A percentile compares a stretch with the other conserved stretches of the same genome.
Conservation (phyloP, 2,797 vertebrate genomes). For the Tamandua tetradactyla region DNA sequence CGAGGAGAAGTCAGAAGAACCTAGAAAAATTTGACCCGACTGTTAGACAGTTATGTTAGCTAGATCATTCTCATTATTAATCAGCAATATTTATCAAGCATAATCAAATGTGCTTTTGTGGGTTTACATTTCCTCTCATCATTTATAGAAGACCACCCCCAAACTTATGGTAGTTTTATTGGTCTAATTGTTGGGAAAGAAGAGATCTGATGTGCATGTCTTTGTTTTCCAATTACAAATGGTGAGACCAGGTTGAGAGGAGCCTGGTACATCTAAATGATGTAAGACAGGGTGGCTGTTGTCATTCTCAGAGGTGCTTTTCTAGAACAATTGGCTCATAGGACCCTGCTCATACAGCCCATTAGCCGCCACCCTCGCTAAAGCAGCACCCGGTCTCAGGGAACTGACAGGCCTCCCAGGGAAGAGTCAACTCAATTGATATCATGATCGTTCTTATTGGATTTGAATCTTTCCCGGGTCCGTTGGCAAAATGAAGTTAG, state of each 20-base stretch:
- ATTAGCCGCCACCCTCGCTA: constrained; percentile 36
- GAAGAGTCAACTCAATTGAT: constrained; percentile 37
- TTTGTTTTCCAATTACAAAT: constrained; percentile 54
- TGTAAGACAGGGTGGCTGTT: constrained; percentile 27
- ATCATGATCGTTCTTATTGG: constrained; percentile 59
- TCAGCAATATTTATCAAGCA: background rate
- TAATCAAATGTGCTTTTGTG: background rate
- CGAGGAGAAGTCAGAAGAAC: background rate
- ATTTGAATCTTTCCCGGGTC: constrained; percentile 48
- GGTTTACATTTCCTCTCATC: background rate
- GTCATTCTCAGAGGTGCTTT: constrained; percentile 54
- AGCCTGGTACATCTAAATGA: background rate
- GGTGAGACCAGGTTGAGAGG: constrained; percentile 9
- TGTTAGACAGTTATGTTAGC: background rate
- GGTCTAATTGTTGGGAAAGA: constrained; percentile 23
- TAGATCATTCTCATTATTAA: background rate
- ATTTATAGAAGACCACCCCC: background rate
- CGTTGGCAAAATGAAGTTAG: constrained; percentile 48
- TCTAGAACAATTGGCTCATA: constrained; percentile 39
- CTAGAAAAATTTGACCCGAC: background rate
- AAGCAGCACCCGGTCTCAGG: constrained; percentile 53
- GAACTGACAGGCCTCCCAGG: constrained; percentile 41
- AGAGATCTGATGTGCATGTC: background rate
- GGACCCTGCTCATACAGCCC: constrained; percentile 7
- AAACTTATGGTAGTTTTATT: too few relatives aligned